Base-by-base conservation (phyloP, 1,140 invertebrate species). In the Brachionus koreanus region DNA sequence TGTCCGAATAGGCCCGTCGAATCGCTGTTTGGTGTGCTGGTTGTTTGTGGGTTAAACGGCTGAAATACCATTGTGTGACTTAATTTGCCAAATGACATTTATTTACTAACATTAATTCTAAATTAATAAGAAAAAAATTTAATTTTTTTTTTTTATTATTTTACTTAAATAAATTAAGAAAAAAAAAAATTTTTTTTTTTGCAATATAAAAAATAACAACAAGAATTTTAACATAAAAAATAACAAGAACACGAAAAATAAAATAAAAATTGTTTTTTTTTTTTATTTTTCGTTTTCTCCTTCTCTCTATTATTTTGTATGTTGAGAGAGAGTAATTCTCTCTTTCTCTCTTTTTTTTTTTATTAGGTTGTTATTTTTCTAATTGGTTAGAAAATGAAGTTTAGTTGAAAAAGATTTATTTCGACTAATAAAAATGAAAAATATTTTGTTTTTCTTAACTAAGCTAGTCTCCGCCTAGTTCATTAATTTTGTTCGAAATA, bases 221-320 rank as follows among this genome's bases (percentile, higher is more conserved):
- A 69, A 69, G 65, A 69, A 69, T 16, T 69, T 69, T 69, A 69
- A 69, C 65, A 69, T 69, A 69, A 69, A 69, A 69, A 69, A 69
- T 69, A 69, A 69, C 65, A 69, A 69, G 65, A 69, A 69, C 65
- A 69, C 65, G 65, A 69, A 69, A 35, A 69, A 19, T 37, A 37
- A 69, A 69, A 69, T n/a, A 16, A 16, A 42, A 42, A 37, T 69
- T 35, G 12, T 0, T n/a, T 35, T 37, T 69, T 69, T 69, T 39
- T 37, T 29, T 16, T n/a, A n/a, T n/a, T n/a, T 57, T 6, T n/a
- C 6, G 49, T 57, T 7, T n/a, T n/a, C 23, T 57, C 23, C 16
- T n/a, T 57, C 29, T 63, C 29, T 25, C 1, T 42, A 42, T 39
- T 5, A 5, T 10, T 52, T 52, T 52, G n/a, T 52, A 52, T 52